Base-by-base conservation (phyloP, 2,113 vertebrate genomes). In the Rhombomys opimus region DNA sequence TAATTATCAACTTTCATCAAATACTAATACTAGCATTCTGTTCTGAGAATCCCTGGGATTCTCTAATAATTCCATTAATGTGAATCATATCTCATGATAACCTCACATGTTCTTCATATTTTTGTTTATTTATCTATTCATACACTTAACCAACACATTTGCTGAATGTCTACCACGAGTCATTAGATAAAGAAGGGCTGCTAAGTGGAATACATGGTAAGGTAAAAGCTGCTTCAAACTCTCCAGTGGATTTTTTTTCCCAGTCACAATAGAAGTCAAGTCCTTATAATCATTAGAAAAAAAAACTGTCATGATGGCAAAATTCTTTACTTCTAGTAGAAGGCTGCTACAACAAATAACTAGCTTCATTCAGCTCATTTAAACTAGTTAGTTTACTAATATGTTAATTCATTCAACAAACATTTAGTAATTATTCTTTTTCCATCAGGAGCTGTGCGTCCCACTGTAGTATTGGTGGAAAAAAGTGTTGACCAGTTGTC, bases 71-170 rank as follows among this genome's bases (percentile, higher is more conserved):
- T 81, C 27, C 46, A 73, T 73, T 61, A 96, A 81, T 86, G 80
- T 86, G 14, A 91, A 67, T 78, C 73, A 22, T 61, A 89, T 93
- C 38, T 88, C 50, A 70, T 87, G 54, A 82, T 3, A 94, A 78
- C 20, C 46, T 61, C 76, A 15, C 84, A 75, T 20, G 14, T 70
- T 95, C 50, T 94, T 65, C 23, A 63, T 85, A 35, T 88, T 92
- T 97, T 84, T 15, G 93, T 93, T 87, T 65, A 84, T 89, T 91
- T 27, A 72, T 77, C 76, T 50, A 90, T 76, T 27, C 67, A 63
- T 54, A n/a, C 10, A 89, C 87, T 65, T 81, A 86, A 46, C 94
- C 41, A 87, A 75, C 38, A 67, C n/a, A 86, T 93, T 61, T 89
- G 78, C 67, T 93, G 65, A 90, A 77, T 88, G 57, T 25, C 57